Evolutionary conservation across 2,113 vertebrate species (phyloP).

Genomic region (Calypte anna): DNA sequence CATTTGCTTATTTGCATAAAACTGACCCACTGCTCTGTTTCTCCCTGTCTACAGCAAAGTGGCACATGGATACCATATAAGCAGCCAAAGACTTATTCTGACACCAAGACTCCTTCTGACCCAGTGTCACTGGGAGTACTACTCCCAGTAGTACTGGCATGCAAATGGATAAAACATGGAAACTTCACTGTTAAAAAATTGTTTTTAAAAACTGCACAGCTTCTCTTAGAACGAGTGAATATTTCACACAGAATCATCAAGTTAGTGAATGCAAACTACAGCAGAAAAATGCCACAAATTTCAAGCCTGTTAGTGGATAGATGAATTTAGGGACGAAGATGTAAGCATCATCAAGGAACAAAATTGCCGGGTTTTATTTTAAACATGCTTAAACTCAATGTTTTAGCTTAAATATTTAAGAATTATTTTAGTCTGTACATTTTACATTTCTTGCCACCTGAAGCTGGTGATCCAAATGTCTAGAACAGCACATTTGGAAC

Average conservation of each 20-base stretch:
- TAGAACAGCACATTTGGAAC: constrained; percentile 38
- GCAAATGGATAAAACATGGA: background rate
- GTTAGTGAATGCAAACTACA: constrained; percentile 8
- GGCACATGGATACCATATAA: accelerated
- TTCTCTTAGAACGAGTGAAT: background rate
- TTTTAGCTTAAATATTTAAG: constrained; percentile 50
- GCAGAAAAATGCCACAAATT: constrained; percentile 43
- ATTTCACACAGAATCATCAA: constrained; percentile 34
- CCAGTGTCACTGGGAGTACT: background rate
- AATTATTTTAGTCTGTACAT: constrained; percentile 1
- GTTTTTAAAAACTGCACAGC: background rate
- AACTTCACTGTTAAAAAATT: background rate
- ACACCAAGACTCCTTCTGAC: background rate
- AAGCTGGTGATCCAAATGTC: background rate
- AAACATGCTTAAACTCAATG: constrained; percentile 3
- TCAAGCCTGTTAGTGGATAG: background rate
- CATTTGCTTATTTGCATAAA: background rate
- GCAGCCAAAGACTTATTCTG: background rate
- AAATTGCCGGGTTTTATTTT: constrained; percentile 61
- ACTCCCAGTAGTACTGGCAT: background rate
- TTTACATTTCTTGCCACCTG: constrained; percentile 47
- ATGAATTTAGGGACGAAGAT: constrained; percentile 24
- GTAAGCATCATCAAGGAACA: background rate
- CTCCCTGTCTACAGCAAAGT: background rate
- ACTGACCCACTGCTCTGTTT: background rate